These are phyloP conservation scores for Rhynchotus rufescens DNA, from an alignment of 2,797 vertebrate species.

Conservation along the genomic window DNA sequence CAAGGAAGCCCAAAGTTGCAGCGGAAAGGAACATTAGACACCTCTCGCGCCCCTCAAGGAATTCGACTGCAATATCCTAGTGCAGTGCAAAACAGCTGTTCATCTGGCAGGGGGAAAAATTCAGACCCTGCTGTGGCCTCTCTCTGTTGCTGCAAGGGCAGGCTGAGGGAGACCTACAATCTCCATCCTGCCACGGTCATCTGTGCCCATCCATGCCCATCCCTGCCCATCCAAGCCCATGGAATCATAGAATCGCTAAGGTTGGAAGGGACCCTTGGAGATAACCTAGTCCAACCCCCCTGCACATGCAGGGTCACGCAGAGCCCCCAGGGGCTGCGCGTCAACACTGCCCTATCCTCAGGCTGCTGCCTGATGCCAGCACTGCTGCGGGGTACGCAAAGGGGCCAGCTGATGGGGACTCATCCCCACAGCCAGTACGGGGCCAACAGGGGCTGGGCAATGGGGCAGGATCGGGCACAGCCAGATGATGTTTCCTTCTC, in stretches of 20 bases:
- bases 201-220: background rate
- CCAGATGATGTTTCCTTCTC: background rate
- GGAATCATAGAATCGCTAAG: no score
- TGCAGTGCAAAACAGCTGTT: background rate
- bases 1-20: background rate
- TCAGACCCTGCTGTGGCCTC: background rate
- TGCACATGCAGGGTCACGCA: no score
- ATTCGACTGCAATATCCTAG: background rate
- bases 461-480: background rate
- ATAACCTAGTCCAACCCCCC: no score
- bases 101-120: background rate
- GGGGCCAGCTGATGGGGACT: background rate
- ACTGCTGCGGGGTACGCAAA: fast-evolving
- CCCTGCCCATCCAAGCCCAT: no score
- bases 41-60: background rate
- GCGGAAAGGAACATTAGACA: background rate
- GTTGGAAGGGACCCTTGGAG: no score
- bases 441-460: background rate
- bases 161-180: background rate
- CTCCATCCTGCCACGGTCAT: background rate
- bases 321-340: no score
- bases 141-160: background rate
- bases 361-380: background rate
- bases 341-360: background rate
- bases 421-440: background rate